These are phyloP conservation scores for Montipora capitata DNA, from an alignment of 92 coral and sea anemone species.

Conservation along the genomic window DNA sequence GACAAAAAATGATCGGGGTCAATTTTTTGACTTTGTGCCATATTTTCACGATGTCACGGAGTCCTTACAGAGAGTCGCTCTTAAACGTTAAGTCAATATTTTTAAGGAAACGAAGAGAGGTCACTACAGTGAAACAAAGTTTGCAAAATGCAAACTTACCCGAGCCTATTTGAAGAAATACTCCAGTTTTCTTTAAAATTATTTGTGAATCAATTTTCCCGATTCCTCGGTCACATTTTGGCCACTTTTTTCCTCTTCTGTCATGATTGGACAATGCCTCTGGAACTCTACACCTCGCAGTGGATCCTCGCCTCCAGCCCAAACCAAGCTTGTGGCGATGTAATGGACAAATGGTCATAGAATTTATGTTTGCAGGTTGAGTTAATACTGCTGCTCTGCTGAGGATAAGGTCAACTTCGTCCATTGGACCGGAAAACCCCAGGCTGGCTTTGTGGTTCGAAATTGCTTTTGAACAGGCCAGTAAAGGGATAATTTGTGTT, in stretches of 20 bases:
- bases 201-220: constrained; percentile 50
- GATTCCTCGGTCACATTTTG: constrained; percentile 65
- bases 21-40: too few relatives aligned
- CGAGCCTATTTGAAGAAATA: constrained; percentile 32
- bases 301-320: constrained; percentile 62
- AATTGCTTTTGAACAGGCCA: constrained; percentile 52
- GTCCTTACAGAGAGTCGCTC: too few relatives aligned
- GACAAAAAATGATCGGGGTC: too few relatives aligned
- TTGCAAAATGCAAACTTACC: not conserved
- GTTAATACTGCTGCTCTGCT: constrained; percentile 23
- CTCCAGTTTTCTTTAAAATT: constrained; percentile 46
- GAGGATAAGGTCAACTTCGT: constrained; percentile 16
- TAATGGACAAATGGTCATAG: constrained; percentile 58
- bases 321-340: constrained; percentile 67
- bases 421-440: constrained; percentile 48
- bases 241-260: constrained; percentile 58
- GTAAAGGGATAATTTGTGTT: constrained; percentile 31
- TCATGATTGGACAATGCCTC: constrained; percentile 48
- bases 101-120: too few relatives aligned
- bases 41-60: too few relatives aligned
- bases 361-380: constrained; percentile 49
- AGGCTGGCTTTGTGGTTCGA: constrained; percentile 22
- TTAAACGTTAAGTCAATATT: too few relatives aligned
- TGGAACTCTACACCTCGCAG: constrained; percentile 66
- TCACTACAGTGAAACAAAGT: not conserved